Base-by-base conservation (phyloP, 2,797 vertebrate genomes). In the Nannoperca australis region DNA sequence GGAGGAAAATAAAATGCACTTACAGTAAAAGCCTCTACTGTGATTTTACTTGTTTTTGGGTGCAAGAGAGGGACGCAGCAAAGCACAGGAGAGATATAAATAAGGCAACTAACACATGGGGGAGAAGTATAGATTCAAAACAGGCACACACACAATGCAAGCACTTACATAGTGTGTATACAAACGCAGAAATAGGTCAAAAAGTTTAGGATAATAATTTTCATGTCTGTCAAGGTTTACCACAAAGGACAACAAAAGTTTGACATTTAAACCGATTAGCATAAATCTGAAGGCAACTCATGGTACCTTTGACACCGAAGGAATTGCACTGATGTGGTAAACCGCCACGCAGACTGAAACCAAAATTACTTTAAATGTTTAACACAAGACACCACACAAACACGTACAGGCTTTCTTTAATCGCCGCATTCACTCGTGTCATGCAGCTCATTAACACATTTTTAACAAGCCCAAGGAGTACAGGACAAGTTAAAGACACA, bases 21-120 rank as follows among this genome's bases (percentile, higher is more conserved):
- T 78, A 75, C 42, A 79, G 63, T 78, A 79, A 87, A 86, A 86
- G 78, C 82, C 62, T 73, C 18, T 18, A 56, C 77, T 67, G 27
- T 63, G 60, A 55, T 72, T 83, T 70, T 27, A 15, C 22, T 61
- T 60, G 65, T 70, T 42, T 27, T 47, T 51, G 45, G 60, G 18
- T 55, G 53, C 51, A 63, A 70, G 55, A 70, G 50, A 82, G n/a
- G 1, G 30, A 56, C 1, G 8, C 36, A 59, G 59, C 38, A 54
- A 73, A 70, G 58, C 67, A 69, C 54, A 71, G 32, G 32, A 70
- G 63, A 49, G 49, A 13, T 18, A 49, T 49, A 70, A 59, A 76
- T 49, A 63, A 22, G 9, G 40, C 3, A n/a, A 58, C 14, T 22
- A 54, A 54, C n/a, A 67, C 59, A 38, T 6, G 12, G 61, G 20